Evolutionary conservation across 1,140 invertebrate species (phyloP), one percentile per base, ranked within the genome.

Genomic region (Holotrichia oblita): DNA sequence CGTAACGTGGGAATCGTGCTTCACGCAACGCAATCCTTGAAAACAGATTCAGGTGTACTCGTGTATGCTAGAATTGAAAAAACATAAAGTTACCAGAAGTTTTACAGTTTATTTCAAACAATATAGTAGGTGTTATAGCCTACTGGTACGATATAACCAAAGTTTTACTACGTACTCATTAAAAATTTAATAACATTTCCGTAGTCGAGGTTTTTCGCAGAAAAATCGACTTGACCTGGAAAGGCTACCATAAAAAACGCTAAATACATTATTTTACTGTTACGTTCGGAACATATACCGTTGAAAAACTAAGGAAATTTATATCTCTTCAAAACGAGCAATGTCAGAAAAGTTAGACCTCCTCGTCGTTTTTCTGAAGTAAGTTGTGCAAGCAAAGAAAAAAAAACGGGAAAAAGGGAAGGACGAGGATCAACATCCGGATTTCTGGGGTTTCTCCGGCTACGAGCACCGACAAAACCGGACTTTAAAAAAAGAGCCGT

Each of bases 331-430:
- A 69, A 69, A 69, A 69, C 61, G 61, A 69, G 14, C 61, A 14
- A 27, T 22, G 61, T 69, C 61, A 69, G 61, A 34, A 69, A 69
- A 69, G 61, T 69, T 69, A 69, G 20, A 69, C 22, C 61, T 69
- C 61, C 61, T 10, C 8, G 2, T 27, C 22, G 20, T 69, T 34
- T 69, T 69, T 69, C 22, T 14, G 61, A 4, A 55, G 6, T 9
- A n/a, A 48, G 10, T n/a, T 48, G 44, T n/a, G 48, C 17, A n/a
- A 55, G 14, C 0, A 69, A 20, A 27, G 61, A 69, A 69, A 69
- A 64, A n/a, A 48, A 48, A 69, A 69, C 20, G 61, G 22, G 61
- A 3, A 27, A 69, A 69, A 27, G 20, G n/a, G 14, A 17, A 55
- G 48, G 14, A 55, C 3, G 61, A 69, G 22, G 61, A 69, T 69